Evolutionary conservation across 2,888 invertebrate species (phyloP).

Genomic region (Pyrrhosoma nymphula): DNA sequence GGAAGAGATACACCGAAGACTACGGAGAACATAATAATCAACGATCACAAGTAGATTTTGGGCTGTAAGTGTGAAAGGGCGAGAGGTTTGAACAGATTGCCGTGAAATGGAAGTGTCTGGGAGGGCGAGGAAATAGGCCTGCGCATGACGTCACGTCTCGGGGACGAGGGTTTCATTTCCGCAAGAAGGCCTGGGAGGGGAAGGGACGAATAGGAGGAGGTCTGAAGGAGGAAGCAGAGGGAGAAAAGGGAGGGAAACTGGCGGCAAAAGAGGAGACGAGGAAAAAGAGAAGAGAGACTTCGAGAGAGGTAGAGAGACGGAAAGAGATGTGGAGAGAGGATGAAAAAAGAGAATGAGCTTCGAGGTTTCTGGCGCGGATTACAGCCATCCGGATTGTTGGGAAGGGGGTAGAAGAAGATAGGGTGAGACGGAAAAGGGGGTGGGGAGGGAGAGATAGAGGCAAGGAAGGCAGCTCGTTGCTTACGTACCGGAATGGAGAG

Average conservation of each 20-base stretch:
- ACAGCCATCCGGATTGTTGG: background rate
- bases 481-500: conserved; percentile 64
- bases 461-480: conserved; percentile 46
- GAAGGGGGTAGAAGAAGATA: background rate
- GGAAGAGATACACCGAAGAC: too few relatives aligned
- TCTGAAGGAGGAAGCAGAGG: conserved; percentile 62
- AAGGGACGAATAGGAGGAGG: conserved; percentile 42
- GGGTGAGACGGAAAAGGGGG: background rate
- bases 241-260: background rate
- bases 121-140: conserved; percentile 39
- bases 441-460: background rate
- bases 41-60: too few relatives aligned
- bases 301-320: background rate
- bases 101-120: conserved; percentile 59
- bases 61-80: background rate
- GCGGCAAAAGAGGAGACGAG: conserved; percentile 31
- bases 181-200: conserved; percentile 68
- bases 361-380: conserved; percentile 11
- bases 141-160: conserved; percentile 61
- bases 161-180: conserved; percentile 68
- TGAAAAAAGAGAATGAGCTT: conserved; percentile 12
- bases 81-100: conserved; percentile 45
- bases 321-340: background rate
- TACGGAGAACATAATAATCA: too few relatives aligned
- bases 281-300: background rate